Percentiles rank a stretch among this genome's conserved stretches.
These are phyloP conservation scores for Apodemia hepburni DNA, from an alignment of 2,888 invertebrate genomes.

Conservation along the genomic window DNA sequence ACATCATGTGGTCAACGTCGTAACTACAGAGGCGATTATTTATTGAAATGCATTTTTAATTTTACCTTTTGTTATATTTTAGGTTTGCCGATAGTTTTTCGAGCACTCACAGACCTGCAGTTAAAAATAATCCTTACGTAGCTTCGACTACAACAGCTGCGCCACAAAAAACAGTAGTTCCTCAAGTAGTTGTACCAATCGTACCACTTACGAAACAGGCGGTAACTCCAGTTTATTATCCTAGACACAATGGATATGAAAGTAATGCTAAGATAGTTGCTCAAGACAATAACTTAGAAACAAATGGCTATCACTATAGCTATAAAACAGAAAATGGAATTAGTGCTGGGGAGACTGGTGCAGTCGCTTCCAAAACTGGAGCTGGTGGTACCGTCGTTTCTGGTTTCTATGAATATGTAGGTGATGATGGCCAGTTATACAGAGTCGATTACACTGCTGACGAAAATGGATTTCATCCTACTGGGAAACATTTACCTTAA, in stretches of 20 bases:
- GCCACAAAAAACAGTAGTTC: too few relatives aligned
- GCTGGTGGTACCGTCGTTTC: slow-evolving; percentile 81
- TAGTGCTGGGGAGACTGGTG: slow-evolving; percentile 81
- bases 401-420: slow-evolving; percentile 85
- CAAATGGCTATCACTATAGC: slow-evolving; percentile 80
- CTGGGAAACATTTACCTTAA: slow-evolving; percentile 73
- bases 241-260: slow-evolving; percentile 53
- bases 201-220: slow-evolving; percentile 27
- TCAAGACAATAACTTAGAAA: slow-evolving; percentile 68
- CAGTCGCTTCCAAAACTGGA: slow-evolving; percentile 70
- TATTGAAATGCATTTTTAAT: too few relatives aligned
- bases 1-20: too few relatives aligned
- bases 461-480: slow-evolving; percentile 79
- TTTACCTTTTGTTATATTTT: too few relatives aligned
- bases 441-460: slow-evolving; percentile 81
- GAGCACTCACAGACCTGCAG: too few relatives aligned
- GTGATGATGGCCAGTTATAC: slow-evolving; percentile 80
- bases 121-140: too few relatives aligned
- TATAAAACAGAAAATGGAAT: slow-evolving; percentile 84
- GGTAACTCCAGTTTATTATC: slow-evolving; percentile 33
- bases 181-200: slow-evolving; percentile 33
- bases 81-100: too few relatives aligned
- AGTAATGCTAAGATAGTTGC: slow-evolving; percentile 76
- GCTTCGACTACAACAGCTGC: too few relatives aligned
- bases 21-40: too few relatives aligned